Evolutionary conservation across 2,888 invertebrate species (phyloP), one percentile per base, ranked within the genome.

Genomic region (Tricholauxania praeusta): DNA sequence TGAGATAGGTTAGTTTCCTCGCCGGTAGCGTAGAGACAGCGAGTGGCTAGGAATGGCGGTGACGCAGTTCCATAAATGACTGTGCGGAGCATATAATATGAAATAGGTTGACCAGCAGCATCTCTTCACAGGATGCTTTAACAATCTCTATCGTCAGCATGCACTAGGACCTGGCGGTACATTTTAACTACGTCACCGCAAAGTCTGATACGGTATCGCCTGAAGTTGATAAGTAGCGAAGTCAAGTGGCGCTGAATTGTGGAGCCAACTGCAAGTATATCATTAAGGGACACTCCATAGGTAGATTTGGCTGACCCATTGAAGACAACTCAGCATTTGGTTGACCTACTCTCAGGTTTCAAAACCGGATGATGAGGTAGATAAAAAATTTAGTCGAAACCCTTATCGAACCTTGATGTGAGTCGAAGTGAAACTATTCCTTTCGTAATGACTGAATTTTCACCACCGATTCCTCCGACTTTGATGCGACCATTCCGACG

Each of bases 1-100:
- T n/a, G n/a, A n/a, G n/a, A n/a, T n/a, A n/a, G n/a, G n/a, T n/a
- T n/a, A n/a, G n/a, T n/a, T n/a, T n/a, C n/a, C n/a, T n/a, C n/a
- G n/a, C n/a, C n/a, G n/a, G n/a, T n/a, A 2, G 1, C 22, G 1
- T 22, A 3, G 22, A 3, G 1, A 2, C 1, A 22, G 22, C 22
- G 22, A 22, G 22, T 22, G 22, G 22, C 22, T 22, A 22, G 22
- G 3, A 22, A 66, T 10, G 66, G 66, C 15, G 53, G 53, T 32
- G 53, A 66, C n/a, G 28, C 32, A 15, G 53, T 66, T 53, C 66
- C 66, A n/a, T 66, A 66, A n/a, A 53, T 66, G 52, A 66, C 66
- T 1, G 53, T 53, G 53, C 22, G 10, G 28, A 28, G 66, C 1
- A 53, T 28, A n/a, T 66, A 66, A 51, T 53, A 28, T 8, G 66